A percentile compares a stretch with the other conserved stretches of the same genome.
These are phyloP conservation scores for Drosophila stalkeri DNA, from an alignment of 2,888 invertebrate species.

Conservation along the genomic window DNA sequence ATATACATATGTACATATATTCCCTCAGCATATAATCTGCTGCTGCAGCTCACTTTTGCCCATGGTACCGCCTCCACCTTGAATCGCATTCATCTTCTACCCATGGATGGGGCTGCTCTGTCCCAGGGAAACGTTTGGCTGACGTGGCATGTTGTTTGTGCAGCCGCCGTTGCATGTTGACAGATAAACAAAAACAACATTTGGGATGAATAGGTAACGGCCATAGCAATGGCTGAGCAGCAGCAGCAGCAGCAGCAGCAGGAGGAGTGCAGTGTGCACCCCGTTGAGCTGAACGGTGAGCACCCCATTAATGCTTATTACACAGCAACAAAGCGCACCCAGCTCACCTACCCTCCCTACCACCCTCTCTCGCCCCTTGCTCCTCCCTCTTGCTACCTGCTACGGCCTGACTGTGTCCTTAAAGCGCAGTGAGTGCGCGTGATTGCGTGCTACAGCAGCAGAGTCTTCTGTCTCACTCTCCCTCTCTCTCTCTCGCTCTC, in stretches of 20 bases:
- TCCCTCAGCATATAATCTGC: not conserved
- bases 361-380: not conserved
- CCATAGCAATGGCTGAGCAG: constrained; percentile 35
- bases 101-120: constrained; percentile 11
- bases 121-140: constrained; percentile 37
- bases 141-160: constrained; percentile 51
- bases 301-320: constrained; percentile 80
- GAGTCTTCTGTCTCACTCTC: constrained; percentile 7
- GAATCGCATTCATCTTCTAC: not conserved
- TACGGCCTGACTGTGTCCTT: constrained; percentile 17
- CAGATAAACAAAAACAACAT: constrained; percentile 81
- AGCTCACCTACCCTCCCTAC: not conserved
- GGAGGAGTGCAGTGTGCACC: constrained; percentile 21
- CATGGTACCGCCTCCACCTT: not conserved
- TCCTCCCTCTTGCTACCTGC: not conserved
- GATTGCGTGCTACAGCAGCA: constrained; percentile 69
- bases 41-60: not conserved
- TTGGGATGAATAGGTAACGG: constrained; percentile 65
- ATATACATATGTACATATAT: too few species aligned
- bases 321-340: constrained; percentile 63
- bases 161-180: constrained; percentile 72
- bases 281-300: constrained; percentile 63
- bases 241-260: constrained; percentile 5
- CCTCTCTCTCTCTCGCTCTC: constrained; percentile 1
- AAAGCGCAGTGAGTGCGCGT: constrained; percentile 62